These are phyloP conservation scores for Anguilla marmorata DNA, from an alignment of 2,797 vertebrate genomes.

Conservation along the genomic window DNA sequence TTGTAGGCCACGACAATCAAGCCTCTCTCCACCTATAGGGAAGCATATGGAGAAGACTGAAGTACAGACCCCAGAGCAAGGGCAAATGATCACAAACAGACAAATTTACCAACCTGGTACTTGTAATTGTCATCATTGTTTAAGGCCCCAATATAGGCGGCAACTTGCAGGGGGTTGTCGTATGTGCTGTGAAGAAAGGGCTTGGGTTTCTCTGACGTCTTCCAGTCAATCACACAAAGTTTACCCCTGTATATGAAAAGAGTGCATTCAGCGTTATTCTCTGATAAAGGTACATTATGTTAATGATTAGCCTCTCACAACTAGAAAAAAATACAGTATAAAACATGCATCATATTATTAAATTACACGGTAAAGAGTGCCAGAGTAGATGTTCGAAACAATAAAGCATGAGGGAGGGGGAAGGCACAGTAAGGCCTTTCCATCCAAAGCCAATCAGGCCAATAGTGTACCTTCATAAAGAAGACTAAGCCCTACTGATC, in stretches of 20 bases:
- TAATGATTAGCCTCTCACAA: not conserved
- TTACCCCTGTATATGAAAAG: constrained; percentile 71
- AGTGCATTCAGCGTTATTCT: not conserved
- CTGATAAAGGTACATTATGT: not conserved
- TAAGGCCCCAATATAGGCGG: constrained; percentile 89
- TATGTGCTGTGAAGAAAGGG: constrained; percentile 84
- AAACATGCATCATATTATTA: not conserved
- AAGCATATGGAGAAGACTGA: constrained; percentile 5
- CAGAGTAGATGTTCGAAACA: too few relatives aligned
- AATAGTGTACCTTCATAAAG: not conserved
- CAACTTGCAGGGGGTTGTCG: constrained; percentile 94
- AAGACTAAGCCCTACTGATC: not conserved
- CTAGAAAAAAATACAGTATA: not conserved
- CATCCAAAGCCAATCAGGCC: too few relatives aligned
- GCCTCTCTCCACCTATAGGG: constrained; percentile 82
- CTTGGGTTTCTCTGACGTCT: constrained; percentile 93
- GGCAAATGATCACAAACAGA: not conserved
- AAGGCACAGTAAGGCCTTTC: too few relatives aligned
- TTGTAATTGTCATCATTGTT: constrained; percentile 87
- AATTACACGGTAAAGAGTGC: not conserved
- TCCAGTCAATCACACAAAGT: constrained; percentile 94
- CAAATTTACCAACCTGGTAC: constrained; percentile 81
- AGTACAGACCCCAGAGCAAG: not conserved
- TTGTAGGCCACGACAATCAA: constrained; percentile 95
- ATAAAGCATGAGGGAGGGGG: too few relatives aligned